Base-by-base conservation (phyloP, 1,140 invertebrate genomes). In the Stenopsyche tienmushanensis region DNA sequence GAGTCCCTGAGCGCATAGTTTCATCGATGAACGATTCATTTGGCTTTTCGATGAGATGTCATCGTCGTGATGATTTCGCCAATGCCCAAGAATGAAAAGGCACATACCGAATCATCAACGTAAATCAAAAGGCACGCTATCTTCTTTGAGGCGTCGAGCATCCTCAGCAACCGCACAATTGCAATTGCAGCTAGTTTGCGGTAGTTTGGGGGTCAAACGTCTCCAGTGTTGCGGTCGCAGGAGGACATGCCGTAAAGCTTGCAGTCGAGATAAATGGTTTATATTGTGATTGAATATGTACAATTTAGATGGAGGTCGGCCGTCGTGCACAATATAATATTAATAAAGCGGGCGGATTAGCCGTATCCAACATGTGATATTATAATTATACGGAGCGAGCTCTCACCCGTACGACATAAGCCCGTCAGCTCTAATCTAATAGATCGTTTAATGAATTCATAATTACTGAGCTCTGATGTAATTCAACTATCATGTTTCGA, bases 391-490 rank as follows among this genome's bases (percentile, higher is more conserved):
- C 13, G 18, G 20, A 17, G 9, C 15, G 55, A 8, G 23, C 24
- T 8, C 29, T 7, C 29, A 34, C 29, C 5, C 29, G 13, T 13
- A 34, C 45, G 45, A 47, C n/a, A 8, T 7, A 15, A 15, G 7
- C 15, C 55, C 23, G 39, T 45, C 55, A 59, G 20, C 21, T 44
- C 42, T 44, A 44, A 59, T 59, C 55, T 59, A 59, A 59, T 59
- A 59, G 55, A 59, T 59, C 55, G 55, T 21, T 42, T 59, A 59
- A 59, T 59, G 55, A 59, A 59, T 59, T 59, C 55, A 44, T 59
- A 59, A 59, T 59, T 59, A 47, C 54, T 17, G n/a, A 26, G 29
- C 26, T 25, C 15, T 57, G 41, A 57, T 57, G 54, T 41, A 57
- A 41, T 57, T 26, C 50, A 53, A 53, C 50, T 53, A 34, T n/a